phyloP scores from a whole-genome alignment of 2,888 invertebrate genomes.

The Epistrophe grossulariae region DNA sequence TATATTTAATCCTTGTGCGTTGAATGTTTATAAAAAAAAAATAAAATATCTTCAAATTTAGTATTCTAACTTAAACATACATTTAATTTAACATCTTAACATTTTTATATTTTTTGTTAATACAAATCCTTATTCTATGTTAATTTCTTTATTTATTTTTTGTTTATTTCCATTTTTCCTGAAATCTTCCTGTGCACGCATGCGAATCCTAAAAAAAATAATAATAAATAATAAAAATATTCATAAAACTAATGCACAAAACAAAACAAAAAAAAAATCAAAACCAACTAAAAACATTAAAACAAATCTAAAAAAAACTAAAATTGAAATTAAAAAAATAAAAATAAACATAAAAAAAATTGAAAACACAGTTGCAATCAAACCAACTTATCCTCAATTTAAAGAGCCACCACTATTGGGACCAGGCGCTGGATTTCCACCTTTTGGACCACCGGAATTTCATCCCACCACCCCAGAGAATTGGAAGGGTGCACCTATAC shows the following conservation, averaged over 20 bases:
- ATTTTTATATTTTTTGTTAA: not conserved
- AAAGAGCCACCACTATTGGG: slow-evolving; percentile 84
- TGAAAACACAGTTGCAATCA: slow-evolving; percentile 78
- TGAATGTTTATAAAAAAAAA: not conserved
- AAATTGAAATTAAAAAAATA: slow-evolving; percentile 48
- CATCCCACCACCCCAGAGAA: slow-evolving; percentile 83
- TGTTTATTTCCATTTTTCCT: slow-evolving; percentile 46
- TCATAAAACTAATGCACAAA: slow-evolving; percentile 30
- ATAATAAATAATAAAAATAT: slow-evolving; percentile 1
- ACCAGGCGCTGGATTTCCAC: slow-evolving; percentile 83
- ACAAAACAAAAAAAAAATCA: slow-evolving; percentile 39
- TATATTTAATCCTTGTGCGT: not conserved
- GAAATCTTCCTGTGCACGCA: slow-evolving; percentile 65
- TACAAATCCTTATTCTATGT: slow-evolving; percentile 36
- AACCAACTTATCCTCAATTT: slow-evolving; percentile 82
- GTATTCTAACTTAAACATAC: not conserved
- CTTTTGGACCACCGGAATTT: slow-evolving; percentile 83
- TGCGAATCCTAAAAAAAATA: slow-evolving; percentile 54
- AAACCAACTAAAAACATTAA: not conserved
- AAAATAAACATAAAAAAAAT: too few species aligned
- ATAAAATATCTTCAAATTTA: not conserved
- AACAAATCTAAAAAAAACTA: slow-evolving; percentile 37
- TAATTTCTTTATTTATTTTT: slow-evolving; percentile 37
- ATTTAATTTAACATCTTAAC: not conserved
- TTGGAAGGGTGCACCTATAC: slow-evolving; percentile 83